Evolutionary conservation across 37 sponge, comb jelly and placozoan genomes (phyloP).

Genomic region (Lycopodina hypogea): DNA sequence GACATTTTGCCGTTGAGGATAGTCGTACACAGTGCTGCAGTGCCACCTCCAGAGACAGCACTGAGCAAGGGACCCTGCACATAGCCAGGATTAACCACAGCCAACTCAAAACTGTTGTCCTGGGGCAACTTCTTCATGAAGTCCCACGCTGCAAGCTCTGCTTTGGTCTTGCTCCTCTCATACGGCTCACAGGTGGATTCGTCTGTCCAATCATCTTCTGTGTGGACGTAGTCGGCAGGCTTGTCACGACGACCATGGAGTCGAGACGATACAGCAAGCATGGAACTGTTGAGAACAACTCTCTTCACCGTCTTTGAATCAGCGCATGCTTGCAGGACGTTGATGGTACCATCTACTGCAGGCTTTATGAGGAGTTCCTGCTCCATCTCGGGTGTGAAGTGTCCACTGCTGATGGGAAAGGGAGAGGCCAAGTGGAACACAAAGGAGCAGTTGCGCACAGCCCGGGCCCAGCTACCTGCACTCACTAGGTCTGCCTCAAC

Average conservation of each 20-base stretch:
- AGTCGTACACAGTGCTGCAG: constrained; percentile 7
- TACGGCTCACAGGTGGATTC: constrained; percentile 46
- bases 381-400: constrained; percentile 4
- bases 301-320: constrained; percentile 77
- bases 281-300: constrained; percentile 86
- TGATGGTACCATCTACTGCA: constrained; percentile 78
- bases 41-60: constrained; percentile 20
- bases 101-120: constrained; percentile 79
- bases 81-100: constrained; percentile 65
- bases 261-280: constrained; percentile 71
- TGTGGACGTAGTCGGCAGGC: constrained; percentile 45
- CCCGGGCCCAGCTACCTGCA: constrained; percentile 71
- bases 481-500: constrained; percentile 77
- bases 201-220: constrained; percentile 79
- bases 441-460: constrained; percentile 79
- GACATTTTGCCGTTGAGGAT: constrained; percentile 56
- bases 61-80: constrained; percentile 80
- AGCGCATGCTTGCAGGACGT: constrained; percentile 82
- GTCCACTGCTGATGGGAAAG: constrained; percentile 23
- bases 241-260: constrained; percentile 35
- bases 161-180: constrained; percentile 77
- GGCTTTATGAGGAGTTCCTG: constrained; percentile 46
- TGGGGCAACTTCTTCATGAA: constrained; percentile 50
- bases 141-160: constrained; percentile 89
- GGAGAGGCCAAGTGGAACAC: constrained; percentile 92